Conservation (phyloP, 1,140 invertebrate species). For the Tachypleus tridentatus region DNA sequence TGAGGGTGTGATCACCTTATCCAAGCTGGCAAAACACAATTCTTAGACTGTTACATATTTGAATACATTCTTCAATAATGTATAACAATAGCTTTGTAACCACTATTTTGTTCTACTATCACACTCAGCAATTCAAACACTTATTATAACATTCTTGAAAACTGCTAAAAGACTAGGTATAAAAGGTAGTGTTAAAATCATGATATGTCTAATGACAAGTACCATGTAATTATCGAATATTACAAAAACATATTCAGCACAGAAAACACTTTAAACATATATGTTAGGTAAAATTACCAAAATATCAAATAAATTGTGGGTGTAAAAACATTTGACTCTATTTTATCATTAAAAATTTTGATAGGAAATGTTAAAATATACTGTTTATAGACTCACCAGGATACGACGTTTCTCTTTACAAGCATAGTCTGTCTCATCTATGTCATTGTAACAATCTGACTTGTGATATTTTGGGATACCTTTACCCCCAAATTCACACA, state of each 20-base stretch:
- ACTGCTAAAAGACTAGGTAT: too few relatives aligned
- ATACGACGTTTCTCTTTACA: slow-evolving; percentile 72
- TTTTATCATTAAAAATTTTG: neutral
- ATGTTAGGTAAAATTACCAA: too few relatives aligned
- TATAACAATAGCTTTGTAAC: neutral
- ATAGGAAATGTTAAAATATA: neutral
- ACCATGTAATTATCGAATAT: neutral
- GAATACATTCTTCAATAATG: neutral
- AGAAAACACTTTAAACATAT: neutral
- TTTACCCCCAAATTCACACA: slow-evolving; percentile 59
- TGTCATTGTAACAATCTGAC: slow-evolving; percentile 66
- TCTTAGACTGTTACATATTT: neutral
- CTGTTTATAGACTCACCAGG: slow-evolving; percentile 45
- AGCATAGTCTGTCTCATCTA: slow-evolving; percentile 64
- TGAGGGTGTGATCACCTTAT: neutral
- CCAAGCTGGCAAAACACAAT: neutral
- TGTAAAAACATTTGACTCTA: neutral
- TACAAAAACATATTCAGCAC: neutral
- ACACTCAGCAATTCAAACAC: neutral
- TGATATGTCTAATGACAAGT: neutral
- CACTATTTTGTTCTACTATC: neutral
- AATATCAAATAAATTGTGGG: too few relatives aligned
- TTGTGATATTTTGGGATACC: slow-evolving; percentile 56
- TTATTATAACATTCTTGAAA: too few relatives aligned
- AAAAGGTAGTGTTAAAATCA: too few relatives aligned